Base-by-base conservation (phyloP, 2,888 invertebrate species). In the Drosophila quinaria region DNA sequence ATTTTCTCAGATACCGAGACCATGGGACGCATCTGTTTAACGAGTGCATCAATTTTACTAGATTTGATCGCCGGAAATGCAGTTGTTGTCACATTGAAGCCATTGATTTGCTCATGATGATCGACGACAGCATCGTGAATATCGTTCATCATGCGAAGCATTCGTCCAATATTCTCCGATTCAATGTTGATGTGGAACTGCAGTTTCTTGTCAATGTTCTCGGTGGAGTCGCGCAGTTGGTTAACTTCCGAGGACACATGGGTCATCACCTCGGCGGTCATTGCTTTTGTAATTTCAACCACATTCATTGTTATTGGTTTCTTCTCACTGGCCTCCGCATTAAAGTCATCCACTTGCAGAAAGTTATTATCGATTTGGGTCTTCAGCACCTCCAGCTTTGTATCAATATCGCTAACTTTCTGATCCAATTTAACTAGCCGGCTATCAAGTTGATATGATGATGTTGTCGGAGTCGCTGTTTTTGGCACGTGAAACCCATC, bases 1-100 rank as follows among this genome's bases (percentile, higher is more conserved):
- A 97, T 97, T 92, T 97, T 97, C 90, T 97, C 97, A 0, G 97
- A 96, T 1, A 97, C 97, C 60, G 95, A 96, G 89, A 97, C 95
- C 93, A 97, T 97, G 0, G 97, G 97, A 77, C 95, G 95, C 91
- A 97, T 97, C 93, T 97, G 96, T 87, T 96, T 95, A 1, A 96
- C 96, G 33, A 97, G 94, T 4, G 94, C 95, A 92, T 97, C 97
- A 74, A 97, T 95, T 93, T 97, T 97, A 90, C 95, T 97, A 13
- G 94, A 94, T 85, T 94, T 95, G 13, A 94, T 91, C 8, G 94
- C 85, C 0, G 95, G 94, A 29, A 94, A 92, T n/a, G 94, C 93
- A 0, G 94, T 94, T 54, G 95, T 94, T 0, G 95, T 94, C 1
- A 94, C 93, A 90, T 94, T 91, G 37, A 89, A 65, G 10, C 81